phyloP scores from a whole-genome alignment of 2,797 vertebrate genomes.

The Pangasius macronema region DNA sequence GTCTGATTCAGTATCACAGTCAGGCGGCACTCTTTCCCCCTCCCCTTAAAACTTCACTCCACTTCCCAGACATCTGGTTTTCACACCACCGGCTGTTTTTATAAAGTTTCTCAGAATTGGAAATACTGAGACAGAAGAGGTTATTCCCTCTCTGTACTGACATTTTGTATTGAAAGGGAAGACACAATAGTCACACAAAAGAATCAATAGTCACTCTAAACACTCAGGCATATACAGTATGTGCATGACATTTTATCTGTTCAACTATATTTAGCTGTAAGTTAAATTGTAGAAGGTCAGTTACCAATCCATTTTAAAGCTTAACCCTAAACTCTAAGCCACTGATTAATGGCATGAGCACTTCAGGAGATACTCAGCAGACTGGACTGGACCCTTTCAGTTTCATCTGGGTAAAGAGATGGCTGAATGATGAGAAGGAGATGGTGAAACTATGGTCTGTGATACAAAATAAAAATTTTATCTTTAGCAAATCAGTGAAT shows the following conservation, averaged over 20 bases:
- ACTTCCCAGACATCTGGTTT: conserved; percentile 48
- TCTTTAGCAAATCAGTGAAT: background rate
- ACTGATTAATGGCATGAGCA: background rate
- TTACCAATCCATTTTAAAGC: background rate
- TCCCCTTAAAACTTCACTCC: conserved; percentile 30
- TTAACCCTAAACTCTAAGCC: background rate
- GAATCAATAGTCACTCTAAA: background rate
- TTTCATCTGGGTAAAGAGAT: background rate
- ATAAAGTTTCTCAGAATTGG: background rate
- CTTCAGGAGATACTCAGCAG: conserved; percentile 44
- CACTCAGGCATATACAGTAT: too few relatives aligned
- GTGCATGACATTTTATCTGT: background rate
- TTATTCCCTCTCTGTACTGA: conserved; percentile 4
- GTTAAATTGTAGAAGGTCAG: background rate
- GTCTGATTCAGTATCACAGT: conserved; percentile 80
- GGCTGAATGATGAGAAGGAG: background rate
- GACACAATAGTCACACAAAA: background rate
- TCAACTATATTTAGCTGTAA: background rate
- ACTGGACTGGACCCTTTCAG: conserved; percentile 33
- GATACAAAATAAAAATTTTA: background rate
- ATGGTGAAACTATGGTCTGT: background rate
- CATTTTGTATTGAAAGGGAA: background rate
- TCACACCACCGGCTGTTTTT: conserved; percentile 35
- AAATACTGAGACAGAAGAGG: conserved; percentile 24
- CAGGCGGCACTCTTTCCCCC: conserved; percentile 36